Evolutionary conservation across 2,888 invertebrate genomes (phyloP).

Genomic region (Labia minor): DNA sequence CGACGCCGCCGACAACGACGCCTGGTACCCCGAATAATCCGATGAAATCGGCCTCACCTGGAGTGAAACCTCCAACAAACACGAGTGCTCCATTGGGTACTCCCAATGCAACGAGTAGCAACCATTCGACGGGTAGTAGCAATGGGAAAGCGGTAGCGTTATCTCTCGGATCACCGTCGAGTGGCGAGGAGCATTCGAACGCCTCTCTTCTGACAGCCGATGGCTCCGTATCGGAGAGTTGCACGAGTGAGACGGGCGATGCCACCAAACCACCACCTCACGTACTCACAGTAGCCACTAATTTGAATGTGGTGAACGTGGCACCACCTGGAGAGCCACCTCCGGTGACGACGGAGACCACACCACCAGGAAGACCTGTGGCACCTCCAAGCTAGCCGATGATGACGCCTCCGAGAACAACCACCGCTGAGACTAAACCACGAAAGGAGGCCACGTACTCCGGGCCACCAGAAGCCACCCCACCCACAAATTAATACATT

Average conservation of each 20-base stretch:
- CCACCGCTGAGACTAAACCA: neutral
- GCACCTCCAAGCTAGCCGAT: neutral
- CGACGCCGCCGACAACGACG: constrained; percentile 8
- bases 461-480: neutral
- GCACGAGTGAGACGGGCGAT: constrained; percentile 8
- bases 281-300: constrained; percentile 22
- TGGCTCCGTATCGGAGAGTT: constrained; percentile 30
- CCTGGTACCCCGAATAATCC: neutral
- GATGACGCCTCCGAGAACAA: neutral
- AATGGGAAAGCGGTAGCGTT: neutral
- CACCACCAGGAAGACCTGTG: neutral
- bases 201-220: constrained; percentile 30
- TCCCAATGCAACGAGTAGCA: neutral
- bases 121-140: constrained; percentile 3
- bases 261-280: constrained; percentile 17
- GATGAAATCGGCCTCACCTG: neutral
- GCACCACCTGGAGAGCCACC: constrained; percentile 7
- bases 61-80: neutral
- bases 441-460: neutral
- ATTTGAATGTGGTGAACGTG: constrained; percentile 23
- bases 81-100: neutral
- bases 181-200: constrained; percentile 30
- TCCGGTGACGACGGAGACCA: neutral
- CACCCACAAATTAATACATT: too few relatives aligned
- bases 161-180: constrained; percentile 23